A percentile compares a stretch with the other conserved stretches of the same genome.
These are phyloP conservation scores for Acrocephalus scirpaceus DNA, from an alignment of 2,797 vertebrate species.

Conservation along the genomic window DNA sequence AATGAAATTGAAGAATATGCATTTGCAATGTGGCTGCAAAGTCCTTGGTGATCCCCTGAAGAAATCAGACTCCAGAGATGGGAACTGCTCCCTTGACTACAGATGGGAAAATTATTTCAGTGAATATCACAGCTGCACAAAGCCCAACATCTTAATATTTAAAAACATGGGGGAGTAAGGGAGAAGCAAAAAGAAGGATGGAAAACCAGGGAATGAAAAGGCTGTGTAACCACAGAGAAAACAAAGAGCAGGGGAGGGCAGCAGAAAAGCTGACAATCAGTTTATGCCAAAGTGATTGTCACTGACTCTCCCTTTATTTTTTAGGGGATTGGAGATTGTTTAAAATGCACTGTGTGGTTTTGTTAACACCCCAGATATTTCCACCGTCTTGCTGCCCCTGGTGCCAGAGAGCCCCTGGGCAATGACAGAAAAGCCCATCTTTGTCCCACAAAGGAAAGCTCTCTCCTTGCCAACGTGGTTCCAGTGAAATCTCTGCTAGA, in stretches of 20 bases:
- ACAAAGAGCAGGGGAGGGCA: not conserved
- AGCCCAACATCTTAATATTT: not conserved
- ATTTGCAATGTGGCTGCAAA: not conserved
- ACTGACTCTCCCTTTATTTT: not conserved
- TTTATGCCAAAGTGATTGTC: not conserved
- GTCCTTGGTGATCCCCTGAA: not conserved
- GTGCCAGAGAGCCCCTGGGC: not conserved
- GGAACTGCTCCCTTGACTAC: not conserved
- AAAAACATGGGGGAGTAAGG: not conserved
- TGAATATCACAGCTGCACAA: not conserved
- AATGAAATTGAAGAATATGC: not conserved
- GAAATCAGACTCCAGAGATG: not conserved
- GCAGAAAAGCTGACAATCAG: not conserved
- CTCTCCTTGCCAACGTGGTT: not conserved
- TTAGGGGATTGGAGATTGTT: not conserved
- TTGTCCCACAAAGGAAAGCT: not conserved
- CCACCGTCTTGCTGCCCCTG: not conserved
- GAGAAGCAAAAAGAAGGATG: not conserved
- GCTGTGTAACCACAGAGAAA: not conserved
- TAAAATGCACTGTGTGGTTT: not conserved
- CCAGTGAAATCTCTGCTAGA: not conserved
- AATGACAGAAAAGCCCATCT: not conserved
- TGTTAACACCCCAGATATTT: not conserved
- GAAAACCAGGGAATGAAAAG: not conserved
- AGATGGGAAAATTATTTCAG: not conserved